Evolutionary conservation across 2,113 vertebrate species (phyloP), one percentile per base, ranked within the genome.

Genomic region (Irena cyanogastra): DNA sequence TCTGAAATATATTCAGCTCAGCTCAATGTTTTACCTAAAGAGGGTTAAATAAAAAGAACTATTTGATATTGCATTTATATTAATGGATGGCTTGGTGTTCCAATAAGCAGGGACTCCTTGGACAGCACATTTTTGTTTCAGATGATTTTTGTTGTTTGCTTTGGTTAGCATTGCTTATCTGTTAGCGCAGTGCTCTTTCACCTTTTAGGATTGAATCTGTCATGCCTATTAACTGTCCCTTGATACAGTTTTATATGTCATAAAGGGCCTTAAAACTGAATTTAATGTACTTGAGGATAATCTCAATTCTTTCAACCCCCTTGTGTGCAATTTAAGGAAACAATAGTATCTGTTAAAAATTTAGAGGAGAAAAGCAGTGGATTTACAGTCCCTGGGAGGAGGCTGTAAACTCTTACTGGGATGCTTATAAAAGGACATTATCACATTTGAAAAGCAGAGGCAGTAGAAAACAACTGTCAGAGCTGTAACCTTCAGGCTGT

Each of bases 351-450:
- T 88, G 68, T 93, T 97, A 91, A 94, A 95, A 97, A 96, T 94
- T 81, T 94, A 95, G 89, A 95, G 71, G 82, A 59, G 90, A 80
- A 87, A 94, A 96, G 90, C 76, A 64, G 69, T 90, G 93, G 95
- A 97, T 97, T 97, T 97, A 97, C 90, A 97, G 7, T 93, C 90
- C 96, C 93, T 91, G 54, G 44, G 94, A 94, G 96, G 77, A 92
- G 81, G 77, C 16, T 96, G 86, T 96, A 96, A 97, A 97, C 82
- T 88, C 89, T 95, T 96, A 80, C 57, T 94, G 78, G 85, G 66
- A 69, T 92, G 74, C 94, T 95, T 94, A 76, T 82, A 95, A 90
- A 95, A 96, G 81, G 89, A 91, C 79, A 60, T 93, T 86, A 89
- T 87, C 90, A 45, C 78, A 50, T 92, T 86, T 86, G 78, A 75